Evolutionary conservation across 2,888 invertebrate genomes (phyloP), one percentile per base, ranked within the genome.

Genomic region (Trichacis sp.): DNA sequence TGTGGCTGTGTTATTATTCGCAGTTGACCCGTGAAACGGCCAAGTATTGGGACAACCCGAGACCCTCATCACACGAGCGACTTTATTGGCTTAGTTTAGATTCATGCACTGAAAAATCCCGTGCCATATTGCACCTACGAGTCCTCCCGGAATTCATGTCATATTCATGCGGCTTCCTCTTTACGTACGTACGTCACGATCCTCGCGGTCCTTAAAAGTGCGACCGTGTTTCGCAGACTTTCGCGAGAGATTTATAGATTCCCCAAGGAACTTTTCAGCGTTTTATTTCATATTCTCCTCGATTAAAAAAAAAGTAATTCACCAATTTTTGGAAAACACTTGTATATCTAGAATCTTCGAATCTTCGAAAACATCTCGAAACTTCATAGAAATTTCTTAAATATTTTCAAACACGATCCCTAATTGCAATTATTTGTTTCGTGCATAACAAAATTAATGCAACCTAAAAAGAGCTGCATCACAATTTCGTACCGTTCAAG

Each of bases 31-130:
- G 40, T 40, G 8, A 15, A 40, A 17, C 2, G 40, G 2, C 17
- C 4, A 4, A 17, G 40, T 17, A 40, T 40, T 15, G 40, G 40
- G 14, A 40, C 14, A 40, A 40, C 40, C 3, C 40, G 40, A 40
- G 36, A 40, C 45, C 45, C 45, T 45, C 45, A 20, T 45, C 45
- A 9, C 18, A 45, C 20, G 20, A n/a, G 9, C 18, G 45, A 19
- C 45, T 45, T 45, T 45, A 45, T 45, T 45, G n/a, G 19, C 14
- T 45, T 45, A 18, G 19, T 19, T 45, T n/a, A n/a, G 45, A 45
- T 45, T 45, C 20, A 19, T 19, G 12, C 45, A 45, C 19, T n/a
- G 42, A 45, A 45, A 45, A 45, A 45, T 20, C 45, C 19, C n/a
- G 45, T n/a, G 20, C 45, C 19, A 45, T 45, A 45, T 45, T 45